These are phyloP conservation scores for Isotomurus palustris DNA, from an alignment of 2,888 invertebrate genomes.

Conservation along the genomic window DNA sequence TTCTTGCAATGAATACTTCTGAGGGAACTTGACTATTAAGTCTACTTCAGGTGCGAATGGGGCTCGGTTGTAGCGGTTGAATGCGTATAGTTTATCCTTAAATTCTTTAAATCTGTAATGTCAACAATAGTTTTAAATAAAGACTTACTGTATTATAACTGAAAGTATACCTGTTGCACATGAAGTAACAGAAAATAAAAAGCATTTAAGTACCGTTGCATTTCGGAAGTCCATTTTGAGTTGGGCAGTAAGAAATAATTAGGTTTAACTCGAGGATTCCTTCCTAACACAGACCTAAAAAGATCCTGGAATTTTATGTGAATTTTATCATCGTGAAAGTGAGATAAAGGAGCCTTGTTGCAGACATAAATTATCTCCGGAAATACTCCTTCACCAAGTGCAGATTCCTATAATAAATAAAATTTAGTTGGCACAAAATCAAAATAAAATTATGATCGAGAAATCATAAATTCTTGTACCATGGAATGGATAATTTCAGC, in stretches of 20 bases:
- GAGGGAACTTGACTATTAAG: conserved; percentile 20
- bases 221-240: conserved; percentile 15
- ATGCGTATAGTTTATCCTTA: conserved; percentile 26
- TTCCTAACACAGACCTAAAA: conserved; percentile 31
- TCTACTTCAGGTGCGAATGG: conserved; percentile 27
- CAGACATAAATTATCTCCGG: conserved; percentile 40
- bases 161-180: background rate
- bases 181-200: background rate
- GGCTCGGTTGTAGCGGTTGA: conserved; percentile 33
- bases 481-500: conserved; percentile 40
- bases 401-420: conserved; percentile 30
- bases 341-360: conserved; percentile 35
- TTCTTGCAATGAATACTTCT: conserved; percentile 33
- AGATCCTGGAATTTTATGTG: conserved; percentile 19
- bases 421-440: background rate
- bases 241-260: conserved; percentile 38
- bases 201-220: conserved; percentile 6
- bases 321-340: conserved; percentile 23
- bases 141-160: background rate
- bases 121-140: background rate
- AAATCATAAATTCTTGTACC: conserved; percentile 19
- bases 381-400: conserved; percentile 37
- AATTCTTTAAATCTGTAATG: conserved; percentile 32
- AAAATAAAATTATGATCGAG: background rate
- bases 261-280: conserved; percentile 26